Percentiles rank a stretch among this genome's conserved stretches.
Conservation (phyloP, 2,797 vertebrate genomes). For the Meriones psammophilus region DNA sequence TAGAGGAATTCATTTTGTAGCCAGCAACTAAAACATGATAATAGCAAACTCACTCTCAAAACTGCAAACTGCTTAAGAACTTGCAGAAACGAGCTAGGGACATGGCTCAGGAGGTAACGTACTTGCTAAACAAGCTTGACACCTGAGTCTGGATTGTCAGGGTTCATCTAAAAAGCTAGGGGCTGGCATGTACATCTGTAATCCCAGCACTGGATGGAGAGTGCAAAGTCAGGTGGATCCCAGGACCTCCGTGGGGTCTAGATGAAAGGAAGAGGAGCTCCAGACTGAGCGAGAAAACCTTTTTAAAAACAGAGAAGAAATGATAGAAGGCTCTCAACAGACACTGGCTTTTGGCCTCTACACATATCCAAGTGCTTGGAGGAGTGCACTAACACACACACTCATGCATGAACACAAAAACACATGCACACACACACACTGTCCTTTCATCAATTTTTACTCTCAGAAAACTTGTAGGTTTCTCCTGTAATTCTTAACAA, state of each 20-base stretch:
- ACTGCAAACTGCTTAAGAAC: constrained; percentile 38
- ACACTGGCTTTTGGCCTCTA: not conserved
- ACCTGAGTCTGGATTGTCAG: not conserved
- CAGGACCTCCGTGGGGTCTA: not conserved
- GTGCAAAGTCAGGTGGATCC: not conserved
- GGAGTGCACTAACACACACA: not conserved
- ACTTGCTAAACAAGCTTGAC: not conserved
- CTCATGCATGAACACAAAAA: no score
- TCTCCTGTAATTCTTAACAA: constrained; percentile 40
- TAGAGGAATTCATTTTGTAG: constrained; percentile 12
- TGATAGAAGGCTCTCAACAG: not conserved
- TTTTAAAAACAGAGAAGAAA: not conserved
- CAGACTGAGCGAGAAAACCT: not conserved
- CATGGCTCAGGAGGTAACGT: not conserved
- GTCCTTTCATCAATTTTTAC: not conserved
- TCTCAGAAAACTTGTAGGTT: not conserved
- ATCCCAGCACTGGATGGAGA: not conserved
- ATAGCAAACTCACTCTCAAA: constrained; percentile 58
- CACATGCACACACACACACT: not conserved
- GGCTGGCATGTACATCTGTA: not conserved
- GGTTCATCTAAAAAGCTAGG: not conserved
- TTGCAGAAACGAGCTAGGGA: not conserved
- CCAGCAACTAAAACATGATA: constrained; percentile 15
- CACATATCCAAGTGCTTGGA: not conserved
- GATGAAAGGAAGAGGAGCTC: not conserved